Conservation (phyloP, 2,797 vertebrate genomes). For the Calcarius lapponicus region DNA sequence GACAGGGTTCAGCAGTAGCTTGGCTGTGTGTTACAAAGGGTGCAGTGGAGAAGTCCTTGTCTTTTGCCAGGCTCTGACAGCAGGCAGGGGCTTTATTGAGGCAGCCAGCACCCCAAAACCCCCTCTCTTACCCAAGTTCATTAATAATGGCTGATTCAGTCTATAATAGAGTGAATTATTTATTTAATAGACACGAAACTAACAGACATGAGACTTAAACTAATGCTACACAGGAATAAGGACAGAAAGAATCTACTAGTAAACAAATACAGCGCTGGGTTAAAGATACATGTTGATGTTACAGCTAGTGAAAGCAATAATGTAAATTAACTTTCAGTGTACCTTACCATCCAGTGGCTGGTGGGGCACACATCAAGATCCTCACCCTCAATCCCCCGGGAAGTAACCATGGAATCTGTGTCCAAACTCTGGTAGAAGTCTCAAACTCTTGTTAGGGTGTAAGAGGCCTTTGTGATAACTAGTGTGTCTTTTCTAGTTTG, state of each 20-base stretch:
- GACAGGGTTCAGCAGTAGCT: not conserved
- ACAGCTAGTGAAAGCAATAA: too few species aligned
- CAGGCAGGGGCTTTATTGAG: not conserved
- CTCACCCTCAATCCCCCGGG: too few species aligned
- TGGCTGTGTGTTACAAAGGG: not conserved
- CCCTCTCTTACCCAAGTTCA: not conserved
- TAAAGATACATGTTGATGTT: not conserved
- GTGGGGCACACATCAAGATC: not conserved
- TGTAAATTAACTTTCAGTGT: not conserved
- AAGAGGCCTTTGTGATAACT: too few species aligned
- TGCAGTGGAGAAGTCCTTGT: not conserved
- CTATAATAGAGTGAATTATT: not conserved
- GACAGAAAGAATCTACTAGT: not conserved
- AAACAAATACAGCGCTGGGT: accelerated
- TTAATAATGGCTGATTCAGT: not conserved
- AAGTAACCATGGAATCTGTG: not conserved
- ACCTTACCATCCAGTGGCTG: too few species aligned
- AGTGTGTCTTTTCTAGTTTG: too few species aligned
- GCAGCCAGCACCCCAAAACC: not conserved
- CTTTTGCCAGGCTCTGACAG: not conserved
- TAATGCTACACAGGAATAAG: not conserved
- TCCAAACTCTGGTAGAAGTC: not conserved
- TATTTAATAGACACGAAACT: not conserved
- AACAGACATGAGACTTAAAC: not conserved
- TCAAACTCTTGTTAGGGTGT: accelerated